Evolutionary conservation across 2,888 invertebrate species (phyloP), one percentile per base, ranked within the genome.

Genomic region (Apoderus coryli): DNA sequence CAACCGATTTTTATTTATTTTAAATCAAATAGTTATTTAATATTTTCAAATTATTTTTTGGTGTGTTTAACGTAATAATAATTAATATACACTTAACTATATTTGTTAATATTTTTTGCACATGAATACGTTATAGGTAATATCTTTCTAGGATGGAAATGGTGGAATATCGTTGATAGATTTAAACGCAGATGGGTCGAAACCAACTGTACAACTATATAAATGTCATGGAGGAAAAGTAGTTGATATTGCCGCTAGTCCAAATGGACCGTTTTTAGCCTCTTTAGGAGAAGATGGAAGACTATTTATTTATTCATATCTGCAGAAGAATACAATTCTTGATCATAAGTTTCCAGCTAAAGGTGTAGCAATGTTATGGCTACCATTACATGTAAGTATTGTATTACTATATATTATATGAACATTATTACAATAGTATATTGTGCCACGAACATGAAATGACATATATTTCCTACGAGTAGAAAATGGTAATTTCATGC

Each of bases 91-190:
- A n/a, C n/a, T n/a, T n/a, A n/a, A n/a, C n/a, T n/a, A n/a, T n/a
- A n/a, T n/a, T n/a, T n/a, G n/a, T n/a, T n/a, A n/a, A n/a, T n/a
- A n/a, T n/a, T n/a, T n/a, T n/a, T n/a, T n/a, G n/a, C n/a, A n/a
- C n/a, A n/a, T n/a, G n/a, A n/a, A n/a, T n/a, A n/a, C n/a, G n/a
- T n/a, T n/a, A n/a, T n/a, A n/a, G n/a, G n/a, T n/a, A n/a, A n/a
- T n/a, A n/a, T n/a, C 30, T 31, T 35, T 45, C 14, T 38, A 86
- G 82, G 90, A 90, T 60, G 82, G 76, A 2, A 77, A 76, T 39
- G 89, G 89, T 7, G 86, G 84, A 2, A 64, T 90, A 27, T 82
- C 81, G 80, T 52, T 65, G 19, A 64, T 78, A 24, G 77, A 80
- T 45, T 54, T 82, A 3, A 68, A 69, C 10, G 68, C 63, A 4